A percentile compares a stretch with the other conserved stretches of the same genome.
Conservation (phyloP, 2,888 invertebrate species). For the Cerastoderma edule region DNA sequence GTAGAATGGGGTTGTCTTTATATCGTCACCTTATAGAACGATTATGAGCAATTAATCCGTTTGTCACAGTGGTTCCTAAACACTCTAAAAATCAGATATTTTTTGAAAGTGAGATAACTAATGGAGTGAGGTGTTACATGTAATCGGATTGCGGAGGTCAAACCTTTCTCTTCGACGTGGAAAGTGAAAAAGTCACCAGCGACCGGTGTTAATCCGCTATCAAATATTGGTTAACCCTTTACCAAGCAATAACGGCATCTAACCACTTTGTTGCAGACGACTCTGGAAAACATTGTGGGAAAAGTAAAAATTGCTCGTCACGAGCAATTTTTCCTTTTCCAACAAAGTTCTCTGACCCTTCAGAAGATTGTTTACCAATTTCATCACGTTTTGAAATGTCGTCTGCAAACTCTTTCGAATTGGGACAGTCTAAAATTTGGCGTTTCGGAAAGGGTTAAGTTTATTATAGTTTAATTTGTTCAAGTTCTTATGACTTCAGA, state of each 20-base stretch:
- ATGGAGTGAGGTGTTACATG: too few relatives aligned
- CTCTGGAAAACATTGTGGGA: neutral
- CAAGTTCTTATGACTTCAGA: conserved; percentile 41
- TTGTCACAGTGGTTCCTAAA: too few relatives aligned
- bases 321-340: neutral
- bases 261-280: neutral
- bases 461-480: conserved; percentile 46
- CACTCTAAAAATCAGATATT: too few relatives aligned
- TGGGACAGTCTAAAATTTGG: neutral
- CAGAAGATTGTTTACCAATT: neutral
- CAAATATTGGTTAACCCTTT: conserved; percentile 48
- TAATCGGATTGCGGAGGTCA: conserved; percentile 22
- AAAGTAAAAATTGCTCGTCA: neutral
- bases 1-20: too few relatives aligned
- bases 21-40: too few relatives aligned
- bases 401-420: neutral
- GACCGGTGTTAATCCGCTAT: conserved; percentile 55
- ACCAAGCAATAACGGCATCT: neutral
- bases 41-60: too few relatives aligned
- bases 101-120: too few relatives aligned
- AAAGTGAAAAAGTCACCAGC: conserved; percentile 57
- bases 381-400: neutral
- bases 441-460: conserved; percentile 5
- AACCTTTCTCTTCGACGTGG: conserved; percentile 17
- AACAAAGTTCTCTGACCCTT: neutral